These are phyloP conservation scores for Hydropotes inermis DNA, from an alignment of 2,113 vertebrate genomes.

Conservation along the genomic window DNA sequence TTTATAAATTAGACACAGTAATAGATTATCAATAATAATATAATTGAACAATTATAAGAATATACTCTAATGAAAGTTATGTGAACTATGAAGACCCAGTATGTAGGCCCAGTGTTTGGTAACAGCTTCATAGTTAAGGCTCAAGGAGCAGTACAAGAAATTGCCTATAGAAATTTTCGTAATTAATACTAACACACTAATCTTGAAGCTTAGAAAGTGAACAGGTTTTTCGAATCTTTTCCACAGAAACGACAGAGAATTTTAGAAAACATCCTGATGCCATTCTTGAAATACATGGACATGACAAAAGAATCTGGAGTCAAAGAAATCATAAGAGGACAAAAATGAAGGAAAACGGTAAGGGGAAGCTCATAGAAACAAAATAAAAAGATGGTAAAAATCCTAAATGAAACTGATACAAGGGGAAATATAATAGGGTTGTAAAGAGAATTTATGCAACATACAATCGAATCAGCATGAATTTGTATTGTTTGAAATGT, in stretches of 20 bases:
- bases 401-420: not conserved
- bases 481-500: not conserved
- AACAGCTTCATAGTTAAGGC: not conserved
- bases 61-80: not conserved
- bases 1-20: not conserved
- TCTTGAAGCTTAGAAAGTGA: not conserved
- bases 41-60: not conserved
- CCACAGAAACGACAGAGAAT: not conserved
- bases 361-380: not conserved
- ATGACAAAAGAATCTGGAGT: not conserved
- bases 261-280: not conserved
- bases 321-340: not conserved
- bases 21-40: not conserved
- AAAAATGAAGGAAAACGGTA: slow-evolving; percentile 34
- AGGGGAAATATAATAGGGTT: not conserved
- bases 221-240: not conserved
- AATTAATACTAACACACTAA: not conserved
- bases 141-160: not conserved
- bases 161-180: not conserved
- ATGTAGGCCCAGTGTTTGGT: too few relatives aligned
- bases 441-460: slow-evolving; percentile 18
- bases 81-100: too few relatives aligned
- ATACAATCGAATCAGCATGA: not conserved
- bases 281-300: not conserved
- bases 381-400: not conserved